Percentiles rank a stretch among this genome's conserved stretches.
phyloP scores from a whole-genome alignment of 2,797 vertebrate species.

The Sylvilagus floridanus region DNA sequence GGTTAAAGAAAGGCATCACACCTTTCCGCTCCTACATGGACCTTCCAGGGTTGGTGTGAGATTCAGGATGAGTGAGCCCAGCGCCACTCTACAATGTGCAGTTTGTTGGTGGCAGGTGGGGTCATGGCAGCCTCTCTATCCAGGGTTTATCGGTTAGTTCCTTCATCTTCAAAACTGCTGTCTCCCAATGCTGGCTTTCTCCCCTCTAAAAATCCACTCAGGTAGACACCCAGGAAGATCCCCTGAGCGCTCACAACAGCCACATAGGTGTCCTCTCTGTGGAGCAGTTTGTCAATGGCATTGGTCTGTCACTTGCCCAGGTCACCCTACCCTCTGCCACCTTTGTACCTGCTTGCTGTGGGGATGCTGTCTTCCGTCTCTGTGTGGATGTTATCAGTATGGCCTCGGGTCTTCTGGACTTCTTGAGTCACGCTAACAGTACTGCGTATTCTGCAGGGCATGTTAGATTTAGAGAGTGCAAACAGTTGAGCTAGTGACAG shows the following conservation, averaged over 20 bases:
- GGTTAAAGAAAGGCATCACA: neutral
- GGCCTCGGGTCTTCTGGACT: neutral
- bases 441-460: neutral
- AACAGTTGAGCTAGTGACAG: neutral
- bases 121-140: neutral
- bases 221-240: neutral
- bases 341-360: neutral
- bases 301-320: neutral
- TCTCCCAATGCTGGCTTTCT: neutral
- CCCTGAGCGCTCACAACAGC: neutral
- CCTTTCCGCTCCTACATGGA: neutral
- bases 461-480: conserved; percentile 37
- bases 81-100: neutral
- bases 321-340: neutral
- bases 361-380: neutral
- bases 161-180: neutral
- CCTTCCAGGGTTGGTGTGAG: too few species aligned
- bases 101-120: neutral
- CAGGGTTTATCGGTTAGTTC: neutral
- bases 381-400: neutral
- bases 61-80: neutral
- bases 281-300: neutral
- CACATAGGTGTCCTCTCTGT: fast-evolving
- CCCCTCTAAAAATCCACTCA: neutral
- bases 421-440: neutral